Percentiles rank a stretch among this genome's conserved stretches.
phyloP scores from a whole-genome alignment of 2,113 vertebrate genomes.

The Loxodonta africana region DNA sequence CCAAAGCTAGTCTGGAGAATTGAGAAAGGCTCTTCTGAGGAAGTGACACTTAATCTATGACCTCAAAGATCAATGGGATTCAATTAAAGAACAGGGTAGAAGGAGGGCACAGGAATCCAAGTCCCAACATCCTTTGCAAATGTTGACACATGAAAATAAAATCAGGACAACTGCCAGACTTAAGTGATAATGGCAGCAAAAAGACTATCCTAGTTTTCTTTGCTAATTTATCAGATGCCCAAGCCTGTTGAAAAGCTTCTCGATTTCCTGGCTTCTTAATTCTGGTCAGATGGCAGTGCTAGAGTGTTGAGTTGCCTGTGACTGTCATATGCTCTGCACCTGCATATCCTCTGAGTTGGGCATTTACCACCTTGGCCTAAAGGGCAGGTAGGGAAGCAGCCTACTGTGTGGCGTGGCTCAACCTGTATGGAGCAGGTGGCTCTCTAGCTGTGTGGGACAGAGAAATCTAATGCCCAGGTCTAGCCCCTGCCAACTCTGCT shows the following conservation, averaged over 20 bases:
- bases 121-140: slow-evolving; percentile 69
- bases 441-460: neutral
- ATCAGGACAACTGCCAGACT: slow-evolving; percentile 60
- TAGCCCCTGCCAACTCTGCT: slow-evolving; percentile 63
- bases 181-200: slow-evolving; percentile 50
- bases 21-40: neutral
- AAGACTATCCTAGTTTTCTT: slow-evolving; percentile 60
- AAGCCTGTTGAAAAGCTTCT: slow-evolving; percentile 46
- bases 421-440: slow-evolving; percentile 66
- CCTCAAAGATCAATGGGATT: slow-evolving; percentile 57
- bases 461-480: slow-evolving; percentile 23
- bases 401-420: slow-evolving; percentile 67
- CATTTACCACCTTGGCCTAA: slow-evolving; percentile 37
- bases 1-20: neutral
- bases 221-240: slow-evolving; percentile 71
- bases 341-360: neutral
- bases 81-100: slow-evolving; percentile 50
- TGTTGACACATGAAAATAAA: slow-evolving; percentile 69
- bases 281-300: neutral
- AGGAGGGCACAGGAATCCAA: neutral
- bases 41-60: neutral
- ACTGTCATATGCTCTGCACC: neutral
- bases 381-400: slow-evolving; percentile 39
- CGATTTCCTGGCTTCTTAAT: slow-evolving; percentile 22
- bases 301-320: neutral